Conservation (phyloP, 2,888 invertebrate genomes). For the Eupithecia abbreviata region DNA sequence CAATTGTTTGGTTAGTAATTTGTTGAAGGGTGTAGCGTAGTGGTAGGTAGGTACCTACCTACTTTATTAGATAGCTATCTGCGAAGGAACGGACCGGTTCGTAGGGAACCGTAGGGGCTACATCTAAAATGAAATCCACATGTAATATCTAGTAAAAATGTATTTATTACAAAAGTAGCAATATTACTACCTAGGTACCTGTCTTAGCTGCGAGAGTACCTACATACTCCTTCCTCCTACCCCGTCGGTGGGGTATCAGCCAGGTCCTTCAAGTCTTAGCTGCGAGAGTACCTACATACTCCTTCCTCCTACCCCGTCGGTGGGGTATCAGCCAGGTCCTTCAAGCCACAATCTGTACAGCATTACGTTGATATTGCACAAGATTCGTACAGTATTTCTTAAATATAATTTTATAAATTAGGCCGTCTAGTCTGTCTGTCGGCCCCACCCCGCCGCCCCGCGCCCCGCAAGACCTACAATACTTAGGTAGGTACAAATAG, state of each 20-base stretch:
- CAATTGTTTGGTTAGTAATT: too few relatives aligned
- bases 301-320: background rate
- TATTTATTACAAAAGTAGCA: conserved; percentile 26
- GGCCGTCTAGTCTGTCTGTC: background rate
- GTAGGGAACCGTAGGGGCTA: too few relatives aligned
- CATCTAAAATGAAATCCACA: background rate
- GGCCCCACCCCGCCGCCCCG: background rate
- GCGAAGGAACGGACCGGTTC: too few relatives aligned
- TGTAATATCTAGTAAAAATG: conserved; percentile 22
- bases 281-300: too few relatives aligned
- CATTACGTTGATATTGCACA: background rate
- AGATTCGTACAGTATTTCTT: background rate
- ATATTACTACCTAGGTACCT: background rate
- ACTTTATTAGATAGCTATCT: too few relatives aligned
- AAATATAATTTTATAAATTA: background rate
- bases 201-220: background rate
- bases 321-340: too few relatives aligned
- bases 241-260: too few relatives aligned
- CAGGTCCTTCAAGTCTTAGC: background rate
- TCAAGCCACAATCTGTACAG: background rate
- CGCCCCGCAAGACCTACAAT: background rate
- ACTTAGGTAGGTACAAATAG: background rate
- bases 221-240: background rate
- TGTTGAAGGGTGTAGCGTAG: too few relatives aligned
- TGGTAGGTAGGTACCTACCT: too few relatives aligned